Conservation (phyloP, 2,888 invertebrate species). For the Eucera pruinosa region DNA sequence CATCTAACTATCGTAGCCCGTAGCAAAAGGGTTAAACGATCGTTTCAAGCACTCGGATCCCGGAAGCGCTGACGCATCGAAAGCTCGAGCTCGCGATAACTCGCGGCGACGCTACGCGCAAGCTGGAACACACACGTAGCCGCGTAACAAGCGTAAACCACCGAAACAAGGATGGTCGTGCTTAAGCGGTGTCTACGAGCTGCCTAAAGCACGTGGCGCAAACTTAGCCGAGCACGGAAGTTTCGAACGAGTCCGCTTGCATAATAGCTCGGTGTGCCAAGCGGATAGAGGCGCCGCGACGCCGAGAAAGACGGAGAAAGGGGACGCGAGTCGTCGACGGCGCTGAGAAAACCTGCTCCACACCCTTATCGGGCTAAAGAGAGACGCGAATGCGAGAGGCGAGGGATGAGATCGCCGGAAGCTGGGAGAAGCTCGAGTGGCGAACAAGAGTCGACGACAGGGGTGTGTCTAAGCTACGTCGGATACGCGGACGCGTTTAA, state of each 20-base stretch:
- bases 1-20: no score
- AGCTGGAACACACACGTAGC: not conserved
- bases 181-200: conserved; percentile 64
- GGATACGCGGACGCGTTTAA: conserved; percentile 67
- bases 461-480: conserved; percentile 62
- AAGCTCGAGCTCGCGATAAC: conserved; percentile 14
- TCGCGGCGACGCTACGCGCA: not conserved
- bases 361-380: conserved; percentile 20
- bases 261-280: conserved; percentile 60
- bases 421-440: conserved; percentile 6
- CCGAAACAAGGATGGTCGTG: conserved; percentile 50
- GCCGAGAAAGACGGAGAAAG: conserved; percentile 6
- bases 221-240: conserved; percentile 65
- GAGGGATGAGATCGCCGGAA: not conserved
- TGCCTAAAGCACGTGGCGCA: conserved; percentile 67
- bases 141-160: conserved; percentile 18
- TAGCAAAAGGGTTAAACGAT: no score
- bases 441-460: conserved; percentile 47
- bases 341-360: conserved; percentile 11
- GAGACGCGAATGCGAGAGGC: conserved; percentile 10
- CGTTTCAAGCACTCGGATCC: not conserved
- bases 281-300: conserved; percentile 10
- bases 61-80: conserved; percentile 31
- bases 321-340: not conserved
- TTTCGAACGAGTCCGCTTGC: conserved; percentile 61